Evolutionary conservation across 1,140 invertebrate species (phyloP), one percentile per base, ranked within the genome.

Genomic region (Drosophila grimshawi): DNA sequence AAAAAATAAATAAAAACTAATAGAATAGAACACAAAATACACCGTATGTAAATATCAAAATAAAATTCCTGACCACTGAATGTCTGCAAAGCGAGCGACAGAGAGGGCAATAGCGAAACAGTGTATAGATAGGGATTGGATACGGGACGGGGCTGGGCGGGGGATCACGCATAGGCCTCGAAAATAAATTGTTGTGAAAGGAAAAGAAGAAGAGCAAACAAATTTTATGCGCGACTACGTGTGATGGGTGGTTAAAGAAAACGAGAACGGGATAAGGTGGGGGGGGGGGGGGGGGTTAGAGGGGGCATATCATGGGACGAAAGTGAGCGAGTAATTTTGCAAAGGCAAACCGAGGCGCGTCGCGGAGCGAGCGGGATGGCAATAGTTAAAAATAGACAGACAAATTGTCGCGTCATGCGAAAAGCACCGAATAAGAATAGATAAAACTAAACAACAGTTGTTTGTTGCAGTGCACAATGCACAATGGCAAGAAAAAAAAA

Each of bases 371-470:
- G 43, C 53, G 56, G 59, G 57, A 46, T 6, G 52, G 60, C 66
- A 57, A 60, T 76, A 71, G 61, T 59, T 86, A 86, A 76, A 86
- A 86, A 86, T 86, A 86, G 82, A 86, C 72, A 86, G 82, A 86
- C 82, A 86, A 86, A 86, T 86, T 86, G 82, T 86, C 82, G 82
- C 82, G 82, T 86, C 82, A 86, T 86, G 75, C 64, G 63, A 62
- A 75, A 65, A 55, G 53, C 71, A 30, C 51, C 49, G 64, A 41
- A 43, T 46, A 64, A 43, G 60, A 41, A 67, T 55, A 73, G 53
- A 33, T 71, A 78, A 66, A 74, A 69, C 74, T 19, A 59, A 64
- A 41, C 30, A 60, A 43, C 53, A 48, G 51, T 56, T 66, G 51
- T 62, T 78, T 74, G 67, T 8, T 79, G 80, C 71, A 76, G 33